Base-by-base conservation (phyloP, 2,797 vertebrate genomes). In the Chrysocyon brachyurus region DNA sequence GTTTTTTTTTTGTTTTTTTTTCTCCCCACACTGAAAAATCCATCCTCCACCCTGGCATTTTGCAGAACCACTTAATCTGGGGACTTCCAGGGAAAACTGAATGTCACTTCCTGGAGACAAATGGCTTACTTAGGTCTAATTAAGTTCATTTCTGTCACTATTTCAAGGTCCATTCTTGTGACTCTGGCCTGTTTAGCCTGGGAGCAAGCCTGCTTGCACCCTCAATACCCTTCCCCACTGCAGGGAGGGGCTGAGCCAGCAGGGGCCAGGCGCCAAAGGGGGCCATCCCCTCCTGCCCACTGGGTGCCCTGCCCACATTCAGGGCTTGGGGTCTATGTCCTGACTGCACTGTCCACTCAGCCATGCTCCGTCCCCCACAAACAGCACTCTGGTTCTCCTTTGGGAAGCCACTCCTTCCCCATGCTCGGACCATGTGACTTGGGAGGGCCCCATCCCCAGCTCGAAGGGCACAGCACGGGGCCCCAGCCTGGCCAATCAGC, bases 31-130 rank as follows among this genome's bases (percentile, higher is more conserved):
- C 36, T 86, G 91, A 95, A 96, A 94, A 92, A 82, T 83, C 91
- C 70, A 94, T 88, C 68, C 63, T 96, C 94, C 46, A 90, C 75
- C 59, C 82, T 94, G 96, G 97, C 93, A 97, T 97, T 97, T 95
- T 97, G 96, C 85, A 95, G 96, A 97, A 96, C 77, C 93, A 96
- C 94, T 97, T 97, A 94, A 97, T 97, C 93, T 97, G 83, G 68
- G 90, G 81, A 97, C 97, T 97, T 97, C 90, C 72, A 97, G 90
- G 92, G 96, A 97, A 97, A 98, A 94, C 96, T 22, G 84, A 97
- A 97, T 98, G 97, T 94, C 97, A 97, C 92, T 96, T 98, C 96
- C 87, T 77, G n/a, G 92, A 97, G 98, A 98, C 97, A 97, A 98
- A 98, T 96, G 93, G 96, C 91, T 96, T 97, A 83, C 96, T 98